Base-by-base conservation (phyloP, 2,797 vertebrate genomes). In the Hapalemur alaotrensis region DNA sequence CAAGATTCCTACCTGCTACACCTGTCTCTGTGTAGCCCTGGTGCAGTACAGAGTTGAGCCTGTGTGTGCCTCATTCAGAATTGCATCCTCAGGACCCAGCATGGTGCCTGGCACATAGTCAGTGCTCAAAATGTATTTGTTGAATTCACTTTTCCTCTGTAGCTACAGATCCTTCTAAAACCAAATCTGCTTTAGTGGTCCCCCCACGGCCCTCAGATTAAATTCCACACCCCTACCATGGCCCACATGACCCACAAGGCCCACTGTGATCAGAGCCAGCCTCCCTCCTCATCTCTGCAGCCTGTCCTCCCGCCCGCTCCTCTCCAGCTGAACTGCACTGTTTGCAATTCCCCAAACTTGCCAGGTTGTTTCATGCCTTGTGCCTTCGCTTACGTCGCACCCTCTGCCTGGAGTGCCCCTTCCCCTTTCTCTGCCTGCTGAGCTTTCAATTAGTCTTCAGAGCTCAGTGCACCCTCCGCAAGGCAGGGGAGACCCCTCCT, bases 271-370 rank as follows among this genome's bases (percentile, higher is more conserved):
- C 38, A 8, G 83, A 85, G 54, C 18, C 75, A 2, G 35, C 54
- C 50, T 57, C 86, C 89, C 78, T 79, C 63, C 46, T 82, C 15
- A 5, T 43, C 59, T 89, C 91, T 67, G 32, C 50, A 76, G 23
- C 82, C 81, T 15, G 4, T 78, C 76, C 82, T 93, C 67, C 15
- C 3, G 28, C 2, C 9, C 2, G 3, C 17, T 80, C 79, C 69
- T 50, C 70, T 81, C 43, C 90, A 91, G 84, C 35, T 61, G 43
- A 84, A 67, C n/a, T 18, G 15, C n/a, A 57, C 6, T 28, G 50
- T 81, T 75, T 95, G 93, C 89, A 87, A 22, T 94, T 96, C 87
- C 80, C 79, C 82, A 54, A 35, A 87, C 89, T 84, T 93, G 87
- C 89, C 91, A 81, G 80, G 38, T 69, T 91, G 86, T 92, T 96